Percentiles rank a stretch among this genome's conserved stretches.
Conservation (phyloP, 2,797 vertebrate genomes). For the Alosa sapidissima region DNA sequence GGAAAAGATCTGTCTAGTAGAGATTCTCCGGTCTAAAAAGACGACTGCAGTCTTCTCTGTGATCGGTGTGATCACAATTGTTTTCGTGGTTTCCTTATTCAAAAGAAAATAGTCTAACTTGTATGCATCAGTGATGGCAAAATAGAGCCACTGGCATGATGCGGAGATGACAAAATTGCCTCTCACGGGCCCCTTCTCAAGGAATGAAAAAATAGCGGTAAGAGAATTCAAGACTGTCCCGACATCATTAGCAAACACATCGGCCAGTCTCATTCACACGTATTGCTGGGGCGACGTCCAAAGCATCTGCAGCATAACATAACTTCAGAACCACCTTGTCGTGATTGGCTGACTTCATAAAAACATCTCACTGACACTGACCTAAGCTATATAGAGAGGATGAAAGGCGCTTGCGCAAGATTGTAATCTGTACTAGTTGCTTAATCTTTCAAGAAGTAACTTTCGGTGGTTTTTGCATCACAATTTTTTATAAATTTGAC, state of each 20-base stretch:
- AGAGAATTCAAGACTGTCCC: background rate
- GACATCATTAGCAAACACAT: background rate
- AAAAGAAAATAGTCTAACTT: conserved; percentile 22
- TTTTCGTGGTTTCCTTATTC: background rate
- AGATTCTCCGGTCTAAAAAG: conserved; percentile 2
- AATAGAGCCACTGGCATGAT: background rate
- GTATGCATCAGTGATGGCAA: background rate
- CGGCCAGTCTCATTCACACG: conserved; percentile 7
- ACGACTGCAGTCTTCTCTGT: background rate
- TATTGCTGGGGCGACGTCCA: conserved; percentile 2
- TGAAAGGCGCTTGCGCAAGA: background rate
- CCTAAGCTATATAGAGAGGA: background rate
- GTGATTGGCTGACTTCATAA: conserved; percentile 23
- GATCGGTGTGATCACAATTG: conserved; percentile 23
- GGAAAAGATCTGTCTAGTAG: conserved; percentile 40
- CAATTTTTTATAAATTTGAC: background rate
- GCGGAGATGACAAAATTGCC: background rate
- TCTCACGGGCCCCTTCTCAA: conserved; percentile 1
- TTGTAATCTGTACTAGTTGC: background rate
- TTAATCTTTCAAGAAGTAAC: conserved; percentile 14
- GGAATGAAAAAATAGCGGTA: background rate
- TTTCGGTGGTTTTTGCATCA: background rate
- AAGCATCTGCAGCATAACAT: conserved; percentile 16
- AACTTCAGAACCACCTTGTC: conserved; percentile 8
- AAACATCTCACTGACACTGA: conserved; percentile 3